Percentiles rank a stretch among this genome's conserved stretches.
Conservation (phyloP, 2,888 invertebrate genomes). For the Oconnorella tubifera region DNA sequence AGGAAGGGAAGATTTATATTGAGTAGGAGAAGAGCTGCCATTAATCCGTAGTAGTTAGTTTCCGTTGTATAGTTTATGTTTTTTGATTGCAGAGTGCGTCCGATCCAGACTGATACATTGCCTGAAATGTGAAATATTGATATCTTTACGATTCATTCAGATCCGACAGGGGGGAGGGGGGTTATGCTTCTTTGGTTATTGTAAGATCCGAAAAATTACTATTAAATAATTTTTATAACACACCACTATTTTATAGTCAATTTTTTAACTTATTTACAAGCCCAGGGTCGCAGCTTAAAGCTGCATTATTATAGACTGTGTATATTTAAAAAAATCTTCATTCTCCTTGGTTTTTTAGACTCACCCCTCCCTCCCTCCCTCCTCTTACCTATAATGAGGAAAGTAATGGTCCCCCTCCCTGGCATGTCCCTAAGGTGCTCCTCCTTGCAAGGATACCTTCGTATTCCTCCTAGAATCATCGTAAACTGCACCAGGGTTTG, state of each 20-base stretch:
- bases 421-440: neutral
- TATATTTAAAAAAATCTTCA: too few relatives aligned
- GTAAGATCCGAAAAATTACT: too few relatives aligned
- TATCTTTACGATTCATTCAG: too few relatives aligned
- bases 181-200: too few relatives aligned
- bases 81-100: neutral
- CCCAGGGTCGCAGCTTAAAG: too few relatives aligned
- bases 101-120: neutral
- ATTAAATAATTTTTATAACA: too few relatives aligned
- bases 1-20: neutral
- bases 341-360: too few relatives aligned
- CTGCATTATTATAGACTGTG: too few relatives aligned
- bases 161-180: too few relatives aligned
- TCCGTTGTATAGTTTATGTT: neutral
- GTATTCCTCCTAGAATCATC: neutral
- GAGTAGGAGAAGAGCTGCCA: neutral
- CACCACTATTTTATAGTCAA: too few relatives aligned
- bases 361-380: too few relatives aligned
- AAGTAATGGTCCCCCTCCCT: neutral
- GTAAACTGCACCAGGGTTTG: neutral
- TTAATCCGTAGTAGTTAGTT: neutral
- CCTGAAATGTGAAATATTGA: neutral
- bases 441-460: neutral
- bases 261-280: too few relatives aligned
- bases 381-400: slow-evolving; percentile 1